Conservation (phyloP, 2,888 invertebrate genomes). For the Eupithecia vulgata region DNA sequence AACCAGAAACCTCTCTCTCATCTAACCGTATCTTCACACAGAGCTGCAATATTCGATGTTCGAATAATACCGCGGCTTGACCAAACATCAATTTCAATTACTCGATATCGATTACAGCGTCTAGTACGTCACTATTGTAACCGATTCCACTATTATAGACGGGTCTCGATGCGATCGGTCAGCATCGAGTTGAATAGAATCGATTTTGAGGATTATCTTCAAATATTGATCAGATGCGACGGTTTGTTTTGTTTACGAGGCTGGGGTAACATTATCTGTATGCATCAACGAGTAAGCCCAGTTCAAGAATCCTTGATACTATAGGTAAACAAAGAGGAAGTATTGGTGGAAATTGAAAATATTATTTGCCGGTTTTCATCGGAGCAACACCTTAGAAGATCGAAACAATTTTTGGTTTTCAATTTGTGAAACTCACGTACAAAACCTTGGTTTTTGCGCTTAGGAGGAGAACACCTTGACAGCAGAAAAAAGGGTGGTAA, state of each 20-base stretch:
- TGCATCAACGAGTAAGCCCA: not conserved
- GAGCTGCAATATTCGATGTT: slow-evolving; percentile 24
- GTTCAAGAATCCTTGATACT: no score
- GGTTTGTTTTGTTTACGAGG: slow-evolving; percentile 17
- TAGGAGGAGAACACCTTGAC: no score
- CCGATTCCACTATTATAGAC: slow-evolving; percentile 42
- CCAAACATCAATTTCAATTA: slow-evolving; percentile 41
- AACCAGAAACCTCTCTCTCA: not conserved
- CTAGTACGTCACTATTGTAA: slow-evolving; percentile 34
- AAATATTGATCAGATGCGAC: slow-evolving; percentile 29
- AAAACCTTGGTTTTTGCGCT: no score
- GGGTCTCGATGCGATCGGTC: slow-evolving; percentile 31
- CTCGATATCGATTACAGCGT: slow-evolving; percentile 32
- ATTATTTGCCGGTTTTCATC: no score
- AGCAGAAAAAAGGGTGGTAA: no score
- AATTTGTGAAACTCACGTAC: no score
- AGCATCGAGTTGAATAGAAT: slow-evolving; percentile 35
- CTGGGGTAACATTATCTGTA: not conserved
- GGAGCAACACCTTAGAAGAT: no score
- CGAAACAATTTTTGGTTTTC: no score
- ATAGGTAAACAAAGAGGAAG: no score
- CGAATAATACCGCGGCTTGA: slow-evolving; percentile 25
- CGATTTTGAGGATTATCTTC: slow-evolving; percentile 34
- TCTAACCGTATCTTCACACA: slow-evolving; percentile 1
- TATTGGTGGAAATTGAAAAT: no score